Evolutionary conservation across 2,888 invertebrate species (phyloP).

Genomic region (Tolmerus cingulatus): DNA sequence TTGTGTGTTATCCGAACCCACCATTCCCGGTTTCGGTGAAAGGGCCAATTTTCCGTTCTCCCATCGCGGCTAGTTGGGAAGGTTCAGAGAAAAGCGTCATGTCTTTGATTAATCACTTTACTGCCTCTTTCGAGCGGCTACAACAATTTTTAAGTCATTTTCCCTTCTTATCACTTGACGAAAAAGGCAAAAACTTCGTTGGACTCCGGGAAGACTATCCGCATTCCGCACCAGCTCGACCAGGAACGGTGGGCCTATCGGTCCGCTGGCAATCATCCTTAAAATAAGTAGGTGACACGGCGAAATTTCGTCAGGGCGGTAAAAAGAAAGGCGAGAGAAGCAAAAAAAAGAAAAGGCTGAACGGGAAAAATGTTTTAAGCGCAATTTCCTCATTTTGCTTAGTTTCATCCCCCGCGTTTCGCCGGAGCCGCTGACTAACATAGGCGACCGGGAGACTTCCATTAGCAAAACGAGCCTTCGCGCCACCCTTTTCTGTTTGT

Average conservation of each 20-base stretch:
- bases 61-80: not conserved
- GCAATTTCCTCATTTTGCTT: constrained; percentile 38
- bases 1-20: not conserved
- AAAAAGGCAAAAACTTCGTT: constrained; percentile 1
- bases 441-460: constrained; percentile 2
- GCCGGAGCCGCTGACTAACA: not conserved
- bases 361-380: constrained; percentile 28
- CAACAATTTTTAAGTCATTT: constrained; percentile 27
- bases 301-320: constrained; percentile 18
- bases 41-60: not conserved
- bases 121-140: constrained; percentile 8
- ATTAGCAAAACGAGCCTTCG: constrained; percentile 35
- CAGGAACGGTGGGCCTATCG: not conserved
- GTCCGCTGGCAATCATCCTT: constrained; percentile 10
- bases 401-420: not conserved
- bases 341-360: constrained; percentile 1
- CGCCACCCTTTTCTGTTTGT: constrained; percentile 36
- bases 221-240: not conserved
- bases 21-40: not conserved
- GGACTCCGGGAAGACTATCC: not conserved
- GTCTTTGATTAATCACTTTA: constrained; percentile 29
- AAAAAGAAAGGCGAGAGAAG: not conserved
- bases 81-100: constrained; percentile 13
- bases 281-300: constrained; percentile 36
- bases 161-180: constrained; percentile 4